These are phyloP conservation scores for Ormyrus thymus DNA, from an alignment of 2,888 invertebrate genomes.

Conservation along the genomic window DNA sequence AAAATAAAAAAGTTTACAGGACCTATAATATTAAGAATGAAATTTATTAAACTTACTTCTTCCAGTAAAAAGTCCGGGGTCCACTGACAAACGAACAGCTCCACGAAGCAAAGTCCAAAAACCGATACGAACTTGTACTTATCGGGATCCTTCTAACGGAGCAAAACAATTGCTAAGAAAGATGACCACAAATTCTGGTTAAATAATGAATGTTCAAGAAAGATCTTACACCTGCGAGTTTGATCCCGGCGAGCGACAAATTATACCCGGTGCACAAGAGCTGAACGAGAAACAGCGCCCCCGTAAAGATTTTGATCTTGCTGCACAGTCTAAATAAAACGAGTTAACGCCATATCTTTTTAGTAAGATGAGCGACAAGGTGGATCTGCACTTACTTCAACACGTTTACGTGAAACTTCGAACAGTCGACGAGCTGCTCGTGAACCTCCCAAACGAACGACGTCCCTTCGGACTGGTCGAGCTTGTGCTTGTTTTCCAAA, in stretches of 20 bases:
- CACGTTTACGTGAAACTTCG: slow-evolving; percentile 6
- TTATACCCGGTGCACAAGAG: slow-evolving; percentile 6
- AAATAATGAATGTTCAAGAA: background rate
- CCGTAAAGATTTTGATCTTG: background rate
- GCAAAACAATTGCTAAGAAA: background rate
- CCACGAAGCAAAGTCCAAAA: background rate
- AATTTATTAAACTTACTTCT: slow-evolving; percentile 25
- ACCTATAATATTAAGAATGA: too few relatives aligned
- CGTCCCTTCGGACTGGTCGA: background rate
- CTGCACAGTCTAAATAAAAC: background rate
- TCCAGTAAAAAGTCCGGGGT: slow-evolving; percentile 13
- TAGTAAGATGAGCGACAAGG: background rate
- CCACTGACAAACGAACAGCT: slow-evolving; percentile 23
- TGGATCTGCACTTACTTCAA: background rate
- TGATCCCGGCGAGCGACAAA: background rate
- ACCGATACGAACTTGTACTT: background rate
- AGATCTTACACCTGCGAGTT: slow-evolving; percentile 3
- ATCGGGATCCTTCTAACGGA: slow-evolving; percentile 24
- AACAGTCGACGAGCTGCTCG: background rate
- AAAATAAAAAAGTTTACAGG: too few relatives aligned
- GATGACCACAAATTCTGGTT: background rate
- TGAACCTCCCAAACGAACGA: background rate
- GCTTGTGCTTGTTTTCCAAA: background rate
- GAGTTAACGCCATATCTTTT: background rate
- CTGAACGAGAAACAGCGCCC: background rate